Evolutionary conservation across 2,888 invertebrate species (phyloP).

Genomic region (Acrobeloides nanus): DNA sequence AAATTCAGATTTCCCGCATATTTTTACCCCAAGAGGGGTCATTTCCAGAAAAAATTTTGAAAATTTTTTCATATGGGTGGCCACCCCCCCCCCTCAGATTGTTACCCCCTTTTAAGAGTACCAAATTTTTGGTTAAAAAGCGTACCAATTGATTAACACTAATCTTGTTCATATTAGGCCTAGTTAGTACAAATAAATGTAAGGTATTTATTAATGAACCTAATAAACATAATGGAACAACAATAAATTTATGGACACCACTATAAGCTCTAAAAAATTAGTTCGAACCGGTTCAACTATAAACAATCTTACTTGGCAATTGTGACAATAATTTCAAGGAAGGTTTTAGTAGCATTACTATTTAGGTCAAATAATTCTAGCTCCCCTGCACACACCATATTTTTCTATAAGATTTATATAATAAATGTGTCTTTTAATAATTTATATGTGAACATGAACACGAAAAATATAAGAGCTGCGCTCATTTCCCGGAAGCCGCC

Average conservation of each 20-base stretch:
- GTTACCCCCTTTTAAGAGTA: no score
- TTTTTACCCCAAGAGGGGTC: no score
- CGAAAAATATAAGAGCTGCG: no score
- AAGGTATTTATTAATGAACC: conserved; percentile 30
- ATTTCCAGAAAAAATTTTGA: no score
- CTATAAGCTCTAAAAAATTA: conserved; percentile 20
- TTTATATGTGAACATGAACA: no score
- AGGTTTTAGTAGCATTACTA: conserved; percentile 23
- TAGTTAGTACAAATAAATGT: conserved; percentile 31
- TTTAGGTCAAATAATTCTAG: conserved; percentile 28
- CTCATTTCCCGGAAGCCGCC: no score
- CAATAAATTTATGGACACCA: conserved; percentile 25
- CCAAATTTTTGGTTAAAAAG: background rate
- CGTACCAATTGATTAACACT: conserved; percentile 34
- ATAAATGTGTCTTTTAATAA: no score
- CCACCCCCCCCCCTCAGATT: no score
- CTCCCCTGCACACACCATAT: conserved; percentile 31
- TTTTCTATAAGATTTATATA: no score
- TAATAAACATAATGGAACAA: conserved; percentile 25
- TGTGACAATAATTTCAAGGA: conserved; percentile 26
- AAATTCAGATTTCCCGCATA: no score
- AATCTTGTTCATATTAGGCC: conserved; percentile 34
- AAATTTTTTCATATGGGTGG: no score
- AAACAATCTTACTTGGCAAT: conserved; percentile 27
- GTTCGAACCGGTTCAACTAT: background rate